Evolutionary conservation across 2,113 vertebrate species (phyloP), one percentile per base, ranked within the genome.

Genomic region (Chaetura pelagica): DNA sequence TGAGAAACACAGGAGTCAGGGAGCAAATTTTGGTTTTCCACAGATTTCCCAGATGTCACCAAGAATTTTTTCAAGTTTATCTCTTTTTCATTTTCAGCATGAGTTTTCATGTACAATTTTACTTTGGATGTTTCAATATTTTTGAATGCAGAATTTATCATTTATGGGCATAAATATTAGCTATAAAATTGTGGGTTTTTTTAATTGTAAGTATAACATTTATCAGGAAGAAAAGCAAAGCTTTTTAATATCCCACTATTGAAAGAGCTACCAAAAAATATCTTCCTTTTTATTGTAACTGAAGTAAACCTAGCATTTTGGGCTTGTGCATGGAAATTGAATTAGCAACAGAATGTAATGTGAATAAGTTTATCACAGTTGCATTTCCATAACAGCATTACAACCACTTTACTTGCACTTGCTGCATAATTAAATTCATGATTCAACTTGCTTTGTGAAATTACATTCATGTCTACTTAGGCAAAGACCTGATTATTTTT

Each of bases 301-400:
- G 35, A 94, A 62, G 11, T 51, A 91, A 90, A 89, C 16, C n/a
- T 58, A 82, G 35, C 23, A 77, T 86, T 89, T 64, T 54, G 58
- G n/a, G 46, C 24, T 90, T 90, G 42, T 74, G 58, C 73, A 58
- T 85, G 48, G 32, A 88, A 97, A 96, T 82, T 86, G 78, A 94
- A 88, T 91, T 94, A 93, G 75, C 62, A 87, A 85, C 67, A 93
- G 49, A 87, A 93, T 58, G 49, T 83, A 89, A 87, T 66, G 13
- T 66, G 84, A 82, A 87, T 72, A 66, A 93, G 17, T 95, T 95
- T 91, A 89, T 93, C 84, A 79, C 22, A 87, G 66, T 62, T 71
- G 54, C 48, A 84, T 91, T 93, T 91, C 48, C 40, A n/a, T 91
- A 89, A 89, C 17, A 83, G 51, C 34, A 71, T 87, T 83, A 73